Percentiles rank a stretch among this genome's conserved stretches.
Conservation (phyloP, 2,113 vertebrate species). For the Muntiacus reevesi region DNA sequence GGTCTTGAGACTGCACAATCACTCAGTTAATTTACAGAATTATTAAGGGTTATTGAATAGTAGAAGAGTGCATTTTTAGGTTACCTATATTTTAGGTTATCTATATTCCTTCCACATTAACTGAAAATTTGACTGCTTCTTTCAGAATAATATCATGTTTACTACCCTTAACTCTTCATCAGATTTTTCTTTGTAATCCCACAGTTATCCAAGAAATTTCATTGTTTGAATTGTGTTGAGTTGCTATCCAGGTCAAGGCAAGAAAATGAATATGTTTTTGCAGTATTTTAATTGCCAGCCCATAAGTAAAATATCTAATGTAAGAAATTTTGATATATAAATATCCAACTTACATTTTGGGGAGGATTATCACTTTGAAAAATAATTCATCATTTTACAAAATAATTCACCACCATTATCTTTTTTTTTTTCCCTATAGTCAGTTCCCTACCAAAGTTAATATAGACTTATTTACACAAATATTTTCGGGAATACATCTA, state of each 20-base stretch:
- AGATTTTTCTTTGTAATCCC: background rate
- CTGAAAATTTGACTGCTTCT: background rate
- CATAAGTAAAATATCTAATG: slow-evolving; percentile 50
- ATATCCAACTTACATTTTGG: background rate
- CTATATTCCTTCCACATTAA: background rate
- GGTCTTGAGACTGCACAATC: background rate
- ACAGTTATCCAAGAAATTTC: background rate
- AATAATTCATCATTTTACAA: slow-evolving; percentile 53
- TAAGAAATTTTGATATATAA: slow-evolving; percentile 52
- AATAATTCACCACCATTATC: background rate
- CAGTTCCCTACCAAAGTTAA: background rate
- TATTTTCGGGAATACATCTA: background rate
- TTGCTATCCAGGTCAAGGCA: background rate
- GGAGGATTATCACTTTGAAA: slow-evolving; percentile 40
- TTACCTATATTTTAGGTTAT: background rate
- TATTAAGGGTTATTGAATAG: background rate
- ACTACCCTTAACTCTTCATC: background rate
- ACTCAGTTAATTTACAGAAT: background rate
- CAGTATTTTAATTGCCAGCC: slow-evolving; percentile 43
- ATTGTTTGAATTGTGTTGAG: background rate
- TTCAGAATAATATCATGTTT: background rate
- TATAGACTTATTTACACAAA: slow-evolving; percentile 7
- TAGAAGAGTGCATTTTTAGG: background rate
- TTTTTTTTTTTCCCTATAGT: background rate
- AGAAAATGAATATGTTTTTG: background rate